These are phyloP conservation scores for Hydriomena furcata DNA, from an alignment of 2,888 invertebrate species.

Conservation along the genomic window DNA sequence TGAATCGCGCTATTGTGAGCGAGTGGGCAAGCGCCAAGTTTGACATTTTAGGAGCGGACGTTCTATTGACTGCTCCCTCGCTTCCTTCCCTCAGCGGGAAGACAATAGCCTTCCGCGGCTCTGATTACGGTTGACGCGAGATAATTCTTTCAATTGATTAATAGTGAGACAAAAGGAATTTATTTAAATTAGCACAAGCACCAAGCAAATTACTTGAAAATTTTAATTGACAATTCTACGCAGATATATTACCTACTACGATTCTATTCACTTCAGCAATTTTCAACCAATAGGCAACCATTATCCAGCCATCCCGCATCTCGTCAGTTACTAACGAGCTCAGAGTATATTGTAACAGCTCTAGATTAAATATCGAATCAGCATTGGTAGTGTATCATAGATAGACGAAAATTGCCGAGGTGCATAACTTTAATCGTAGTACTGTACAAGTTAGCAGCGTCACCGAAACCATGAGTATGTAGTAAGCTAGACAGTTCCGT, in stretches of 20 bases:
- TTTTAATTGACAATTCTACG: conserved; percentile 12
- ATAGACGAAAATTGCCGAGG: no score
- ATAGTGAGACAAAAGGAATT: conserved; percentile 17
- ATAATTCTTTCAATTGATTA: conserved; percentile 28
- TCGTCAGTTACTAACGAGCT: no score
- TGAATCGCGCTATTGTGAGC: conserved; percentile 68
- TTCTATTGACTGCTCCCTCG: conserved; percentile 56
- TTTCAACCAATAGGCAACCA: no score
- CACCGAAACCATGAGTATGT: conserved; percentile 8
- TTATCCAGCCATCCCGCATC: no score
- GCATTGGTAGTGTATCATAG: no score
- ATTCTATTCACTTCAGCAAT: no score
- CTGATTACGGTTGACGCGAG: conserved; percentile 32
- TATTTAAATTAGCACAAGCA: conserved; percentile 7
- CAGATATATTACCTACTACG: no score
- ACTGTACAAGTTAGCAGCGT: no score
- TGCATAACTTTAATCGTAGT: no score
- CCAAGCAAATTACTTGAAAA: conserved; percentile 14
- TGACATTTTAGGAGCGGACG: conserved; percentile 66
- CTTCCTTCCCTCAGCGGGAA: conserved; percentile 32
- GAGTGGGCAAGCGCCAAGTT: conserved; percentile 59
- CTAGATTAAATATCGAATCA: no score
- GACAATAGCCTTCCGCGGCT: conserved; percentile 53
- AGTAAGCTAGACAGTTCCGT: conserved; percentile 16
- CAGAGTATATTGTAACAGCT: no score